Percentiles rank a stretch among this genome's conserved stretches.
phyloP scores from a whole-genome alignment of 2,797 vertebrate genomes.

The Mormyrops attenuatus region DNA sequence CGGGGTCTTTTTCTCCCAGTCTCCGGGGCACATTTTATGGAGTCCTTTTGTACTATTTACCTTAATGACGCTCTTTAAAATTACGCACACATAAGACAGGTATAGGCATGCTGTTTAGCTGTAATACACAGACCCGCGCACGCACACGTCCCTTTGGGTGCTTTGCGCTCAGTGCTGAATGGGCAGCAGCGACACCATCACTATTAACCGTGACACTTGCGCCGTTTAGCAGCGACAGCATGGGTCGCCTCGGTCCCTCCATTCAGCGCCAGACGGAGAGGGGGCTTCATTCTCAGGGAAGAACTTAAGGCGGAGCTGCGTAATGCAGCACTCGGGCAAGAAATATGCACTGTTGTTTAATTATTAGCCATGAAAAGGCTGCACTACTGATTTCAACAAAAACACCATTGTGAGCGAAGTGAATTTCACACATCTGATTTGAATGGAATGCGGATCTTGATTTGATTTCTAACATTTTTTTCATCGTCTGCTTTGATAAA shows the following conservation, averaged over 20 bases:
- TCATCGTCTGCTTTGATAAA: background rate
- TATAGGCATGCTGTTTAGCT: background rate
- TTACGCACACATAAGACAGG: background rate
- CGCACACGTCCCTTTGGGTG: background rate
- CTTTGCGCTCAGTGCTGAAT: background rate
- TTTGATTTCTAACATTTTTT: background rate
- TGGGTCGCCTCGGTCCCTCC: background rate
- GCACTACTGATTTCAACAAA: background rate
- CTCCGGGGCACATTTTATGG: background rate
- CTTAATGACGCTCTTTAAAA: background rate
- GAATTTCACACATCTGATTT: background rate
- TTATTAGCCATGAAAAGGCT: background rate
- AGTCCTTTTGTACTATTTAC: background rate
- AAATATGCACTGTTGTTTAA: background rate
- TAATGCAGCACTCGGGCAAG: background rate
- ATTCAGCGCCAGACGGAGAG: background rate
- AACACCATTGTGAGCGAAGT: background rate
- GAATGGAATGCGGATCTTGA: background rate
- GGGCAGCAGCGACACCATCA: background rate
- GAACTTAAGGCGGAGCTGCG: background rate
- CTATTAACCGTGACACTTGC: background rate
- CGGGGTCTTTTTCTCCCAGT: background rate
- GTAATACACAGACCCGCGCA: background rate
- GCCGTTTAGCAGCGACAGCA: background rate
- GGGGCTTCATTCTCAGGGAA: background rate